Base-by-base conservation (phyloP, 2,113 vertebrate genomes). In the Dipodomys spectabilis region DNA sequence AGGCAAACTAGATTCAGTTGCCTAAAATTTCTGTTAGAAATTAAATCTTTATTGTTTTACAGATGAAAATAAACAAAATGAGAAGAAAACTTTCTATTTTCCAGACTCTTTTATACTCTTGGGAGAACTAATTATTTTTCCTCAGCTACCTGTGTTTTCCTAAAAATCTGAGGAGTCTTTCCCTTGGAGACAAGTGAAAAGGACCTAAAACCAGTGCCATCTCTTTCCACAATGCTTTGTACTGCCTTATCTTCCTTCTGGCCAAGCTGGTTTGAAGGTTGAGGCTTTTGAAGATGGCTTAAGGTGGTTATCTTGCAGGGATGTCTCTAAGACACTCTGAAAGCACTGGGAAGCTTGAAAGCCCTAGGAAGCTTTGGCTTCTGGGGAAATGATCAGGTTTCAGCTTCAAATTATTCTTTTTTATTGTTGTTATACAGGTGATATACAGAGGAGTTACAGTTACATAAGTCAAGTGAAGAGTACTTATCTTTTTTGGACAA, bases 1-100 rank as follows among this genome's bases (percentile, higher is more conserved):
- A 69, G 39, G 62, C 16, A 86, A 69, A 15, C 30, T 53, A 85
- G 18, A 39, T 67, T 25, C 60, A 77, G 82, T 84, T 95, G 57
- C 30, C 4, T 88, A 60, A 8, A 19, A 28, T 72, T 95, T 86
- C 53, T 86, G 28, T 88, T 85, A 86, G 49, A 92, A 92, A 92
- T 57, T 65, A 88, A 39, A 72, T 87, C 27, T 84, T 94, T 87
- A n/a, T 84, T 81, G 57, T 92, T 89, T 93, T 86, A 27, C 18
- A 30, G 44, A 32, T 23, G 23, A 75, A 82, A 19, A 79, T 44
- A 79, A 90, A 92, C 7, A 82, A 91, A 22, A 19, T 35, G 78
- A 16, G 62, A 81, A 28, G 87, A 91, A 22, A 22, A 35, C 25
- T 75, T 82, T 87, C 35, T 71, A 85, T 10, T 83, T 88, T 79